Conservation (phyloP, 1,140 invertebrate genomes). For the Wiebesia pumilae region DNA sequence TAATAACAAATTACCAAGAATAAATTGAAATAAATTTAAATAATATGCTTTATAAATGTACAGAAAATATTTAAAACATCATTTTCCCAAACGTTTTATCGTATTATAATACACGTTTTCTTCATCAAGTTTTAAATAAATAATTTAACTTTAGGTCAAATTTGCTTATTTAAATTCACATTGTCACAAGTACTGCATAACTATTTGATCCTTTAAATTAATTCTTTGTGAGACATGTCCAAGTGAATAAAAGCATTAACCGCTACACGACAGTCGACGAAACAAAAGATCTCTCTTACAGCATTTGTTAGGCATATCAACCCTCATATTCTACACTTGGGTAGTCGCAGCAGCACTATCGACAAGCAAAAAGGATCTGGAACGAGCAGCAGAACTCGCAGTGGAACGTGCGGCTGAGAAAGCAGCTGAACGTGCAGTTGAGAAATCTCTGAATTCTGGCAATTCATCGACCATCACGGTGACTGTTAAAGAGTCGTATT, state of each 20-base stretch:
- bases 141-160: no score
- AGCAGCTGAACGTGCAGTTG: conserved; percentile 70
- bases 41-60: no score
- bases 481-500: conserved; percentile 65
- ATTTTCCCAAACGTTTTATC: no score
- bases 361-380: conserved; percentile 64
- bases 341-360: conserved; percentile 20
- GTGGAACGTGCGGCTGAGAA: conserved; percentile 70
- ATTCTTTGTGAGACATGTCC: not conserved
- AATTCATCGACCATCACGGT: conserved; percentile 67
- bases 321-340: conserved; percentile 8
- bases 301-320: conserved; percentile 5
- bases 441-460: conserved; percentile 68
- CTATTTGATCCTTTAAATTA: not conserved
- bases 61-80: no score
- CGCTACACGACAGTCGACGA: not conserved
- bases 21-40: no score
- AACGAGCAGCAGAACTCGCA: conserved; percentile 69
- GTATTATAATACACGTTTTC: no score
- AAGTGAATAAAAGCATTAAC: not conserved
- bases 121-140: no score
- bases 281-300: not conserved
- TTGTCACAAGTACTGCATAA: not conserved
- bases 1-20: no score
- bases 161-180: no score